Evolutionary conservation across 2,888 invertebrate genomes (phyloP), one percentile per base, ranked within the genome.

Genomic region (Euplexia lucipara): DNA sequence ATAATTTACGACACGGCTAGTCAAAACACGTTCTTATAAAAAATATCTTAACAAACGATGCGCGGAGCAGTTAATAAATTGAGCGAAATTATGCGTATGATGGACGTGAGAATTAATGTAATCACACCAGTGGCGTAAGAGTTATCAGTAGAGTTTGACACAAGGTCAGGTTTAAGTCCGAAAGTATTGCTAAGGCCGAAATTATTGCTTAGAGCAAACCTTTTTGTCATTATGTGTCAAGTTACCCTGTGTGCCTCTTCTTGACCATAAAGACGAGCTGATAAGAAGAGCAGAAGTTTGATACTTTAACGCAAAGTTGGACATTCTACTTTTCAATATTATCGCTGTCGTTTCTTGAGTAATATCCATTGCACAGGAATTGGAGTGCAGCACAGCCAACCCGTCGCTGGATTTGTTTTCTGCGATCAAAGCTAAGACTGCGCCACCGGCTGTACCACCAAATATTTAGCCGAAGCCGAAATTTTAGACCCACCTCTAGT

Each of bases 61-160:
- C 54, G 70, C 48, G 12, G 62, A 47, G 51, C 44, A n/a, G 75
- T 64, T 66, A 73, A 81, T 77, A 84, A 81, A 80, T 85, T 80
- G 76, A 71, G 59, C 56, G 54, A 71, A 83, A 79, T 75, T 64
- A 52, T 69, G 51, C 56, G 73, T 75, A 67, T 79, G 83, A 85
- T 79, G 61, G 79, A 82, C 86, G 78, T 86, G 85, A 76, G 84
- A 86, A 76, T 79, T 65, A 71, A 49, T 42, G 53, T 70, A 79
- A 81, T 70, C 51, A 30, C 53, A 52, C n/a, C 68, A 52, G 60
- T 84, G 77, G 62, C 37, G 81, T 70, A 79, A 82, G 16, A 78
- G 68, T 74, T 60, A 68, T 68, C 70, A 63, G 8, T 69, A 62
- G 70, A 60, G 74, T 14, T 64, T 16, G 49, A 42, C 37, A 18